These are phyloP conservation scores for Matsumurasca onukii DNA, from an alignment of 1,140 invertebrate species.

Conservation along the genomic window DNA sequence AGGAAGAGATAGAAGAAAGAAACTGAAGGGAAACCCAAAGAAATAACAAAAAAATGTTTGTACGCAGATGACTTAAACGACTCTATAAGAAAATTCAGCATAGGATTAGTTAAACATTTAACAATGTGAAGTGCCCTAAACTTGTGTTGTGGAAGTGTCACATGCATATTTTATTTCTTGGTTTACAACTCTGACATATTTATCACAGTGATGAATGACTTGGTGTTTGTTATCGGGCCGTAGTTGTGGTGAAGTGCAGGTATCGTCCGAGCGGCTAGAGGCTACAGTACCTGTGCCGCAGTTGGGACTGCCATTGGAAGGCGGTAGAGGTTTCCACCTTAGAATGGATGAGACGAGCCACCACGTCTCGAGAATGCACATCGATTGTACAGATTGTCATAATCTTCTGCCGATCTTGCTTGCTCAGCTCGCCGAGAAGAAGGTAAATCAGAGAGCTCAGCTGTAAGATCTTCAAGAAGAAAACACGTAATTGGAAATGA, in stretches of 20 bases:
- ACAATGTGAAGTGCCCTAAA: too few relatives aligned
- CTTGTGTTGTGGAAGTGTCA: too few relatives aligned
- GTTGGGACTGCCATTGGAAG: conserved; percentile 95
- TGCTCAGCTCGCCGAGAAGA: conserved; percentile 83
- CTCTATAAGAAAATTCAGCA: too few relatives aligned
- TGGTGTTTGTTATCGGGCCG: too few relatives aligned
- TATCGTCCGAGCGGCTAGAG: background rate
- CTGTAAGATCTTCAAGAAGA: conserved; percentile 64
- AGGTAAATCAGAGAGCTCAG: conserved; percentile 88
- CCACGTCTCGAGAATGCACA: conserved; percentile 92
- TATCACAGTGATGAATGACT: too few relatives aligned
- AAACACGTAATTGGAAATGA: background rate
- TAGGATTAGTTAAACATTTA: too few relatives aligned
- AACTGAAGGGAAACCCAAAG: too few relatives aligned
- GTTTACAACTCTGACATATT: too few relatives aligned
- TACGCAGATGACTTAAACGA: too few relatives aligned
- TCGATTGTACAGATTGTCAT: conserved; percentile 99
- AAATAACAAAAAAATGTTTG: too few relatives aligned
- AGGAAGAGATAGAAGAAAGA: too few relatives aligned
- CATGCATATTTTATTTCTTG: too few relatives aligned
- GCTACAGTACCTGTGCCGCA: conserved; percentile 66
- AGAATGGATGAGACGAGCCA: conserved; percentile 85
- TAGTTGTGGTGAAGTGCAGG: background rate
- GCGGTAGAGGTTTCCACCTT: conserved; percentile 90
- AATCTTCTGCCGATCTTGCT: conserved; percentile 93